Conservation (phyloP, 2,888 invertebrate genomes). For the Hypsopygia costalis region DNA sequence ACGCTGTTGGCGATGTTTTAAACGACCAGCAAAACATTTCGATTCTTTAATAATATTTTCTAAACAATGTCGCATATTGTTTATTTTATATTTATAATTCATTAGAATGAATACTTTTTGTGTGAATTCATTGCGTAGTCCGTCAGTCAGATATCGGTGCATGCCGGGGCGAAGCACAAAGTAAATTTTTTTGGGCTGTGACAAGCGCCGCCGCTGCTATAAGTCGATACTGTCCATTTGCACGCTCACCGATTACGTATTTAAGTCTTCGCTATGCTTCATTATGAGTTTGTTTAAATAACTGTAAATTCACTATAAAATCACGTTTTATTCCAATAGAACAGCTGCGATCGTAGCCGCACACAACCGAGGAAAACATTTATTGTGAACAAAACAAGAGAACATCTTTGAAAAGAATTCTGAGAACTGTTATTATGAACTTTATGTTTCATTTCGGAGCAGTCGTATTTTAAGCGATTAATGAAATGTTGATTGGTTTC, state of each 20-base stretch:
- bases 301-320: slow-evolving; percentile 23
- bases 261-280: slow-evolving; percentile 25
- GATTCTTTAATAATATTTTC: slow-evolving; percentile 1
- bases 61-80: background rate
- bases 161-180: slow-evolving; percentile 5
- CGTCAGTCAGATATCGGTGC: slow-evolving; percentile 3
- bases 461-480: slow-evolving; percentile 8
- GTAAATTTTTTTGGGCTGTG: slow-evolving; percentile 6
- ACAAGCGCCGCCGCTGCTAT: slow-evolving; percentile 24
- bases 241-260: slow-evolving; percentile 29
- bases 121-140: background rate
- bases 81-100: slow-evolving; percentile 3
- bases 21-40: slow-evolving; percentile 10
- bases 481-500: slow-evolving; percentile 10
- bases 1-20: slow-evolving; percentile 28
- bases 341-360: background rate
- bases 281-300: slow-evolving; percentile 30
- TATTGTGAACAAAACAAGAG: background rate
- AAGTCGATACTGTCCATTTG: slow-evolving; percentile 35
- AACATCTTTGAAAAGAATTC: background rate
- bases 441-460: slow-evolving; percentile 4
- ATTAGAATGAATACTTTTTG: slow-evolving; percentile 12
- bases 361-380: background rate
- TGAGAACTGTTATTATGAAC: slow-evolving; percentile 6
- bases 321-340: slow-evolving; percentile 3